A percentile compares a stretch with the other conserved stretches of the same genome.
phyloP scores from a whole-genome alignment of 2,888 invertebrate genomes.

The Clanis bilineata region DNA sequence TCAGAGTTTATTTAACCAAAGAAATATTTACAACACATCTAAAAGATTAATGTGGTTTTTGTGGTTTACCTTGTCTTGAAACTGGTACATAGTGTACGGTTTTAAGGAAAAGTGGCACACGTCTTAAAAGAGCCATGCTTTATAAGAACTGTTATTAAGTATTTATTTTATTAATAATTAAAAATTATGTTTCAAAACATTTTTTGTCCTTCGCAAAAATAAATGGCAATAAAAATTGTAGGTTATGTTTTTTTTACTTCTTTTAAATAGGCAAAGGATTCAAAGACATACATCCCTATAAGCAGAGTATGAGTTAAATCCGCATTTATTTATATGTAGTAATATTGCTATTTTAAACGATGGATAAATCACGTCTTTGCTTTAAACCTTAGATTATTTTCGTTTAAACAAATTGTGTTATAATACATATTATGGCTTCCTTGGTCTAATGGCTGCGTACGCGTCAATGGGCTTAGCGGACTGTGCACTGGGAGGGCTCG shows the following conservation, averaged over 20 bases:
- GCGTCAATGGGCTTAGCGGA: too few relatives aligned
- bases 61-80: slow-evolving; percentile 50
- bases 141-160: background rate
- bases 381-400: too few relatives aligned
- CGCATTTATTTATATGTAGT: too few relatives aligned
- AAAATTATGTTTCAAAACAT: slow-evolving; percentile 1
- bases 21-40: background rate
- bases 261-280: background rate
- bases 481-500: too few relatives aligned
- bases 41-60: background rate
- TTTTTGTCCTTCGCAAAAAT: background rate
- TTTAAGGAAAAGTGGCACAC: slow-evolving; percentile 51
- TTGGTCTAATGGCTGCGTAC: too few relatives aligned
- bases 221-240: slow-evolving; percentile 4
- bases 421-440: too few relatives aligned
- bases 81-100: slow-evolving; percentile 43
- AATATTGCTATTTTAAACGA: too few relatives aligned
- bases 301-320: too few relatives aligned
- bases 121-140: slow-evolving; percentile 63
- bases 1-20: background rate
- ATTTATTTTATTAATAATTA: background rate
- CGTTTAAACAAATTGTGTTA: too few relatives aligned
- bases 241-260: slow-evolving; percentile 6
- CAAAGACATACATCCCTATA: too few relatives aligned
- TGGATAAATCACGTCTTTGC: too few relatives aligned